phyloP scores from a whole-genome alignment of 2,113 vertebrate genomes.

The Laticauda colubrina region DNA sequence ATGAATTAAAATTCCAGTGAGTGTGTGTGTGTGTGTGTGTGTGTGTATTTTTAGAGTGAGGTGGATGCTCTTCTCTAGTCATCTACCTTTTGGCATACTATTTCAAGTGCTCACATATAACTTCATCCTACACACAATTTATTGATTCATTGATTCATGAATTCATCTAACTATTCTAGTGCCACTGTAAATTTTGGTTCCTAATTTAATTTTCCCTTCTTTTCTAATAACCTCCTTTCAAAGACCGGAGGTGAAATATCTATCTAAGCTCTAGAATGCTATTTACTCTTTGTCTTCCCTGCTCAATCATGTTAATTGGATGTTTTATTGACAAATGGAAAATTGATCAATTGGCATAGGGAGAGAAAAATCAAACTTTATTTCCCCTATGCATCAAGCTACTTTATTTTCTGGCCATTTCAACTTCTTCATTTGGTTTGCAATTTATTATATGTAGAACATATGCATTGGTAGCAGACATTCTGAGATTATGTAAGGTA shows the following conservation, averaged over 20 bases:
- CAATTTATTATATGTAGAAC: neutral
- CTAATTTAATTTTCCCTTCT: neutral
- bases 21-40: no score
- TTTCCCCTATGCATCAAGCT: neutral
- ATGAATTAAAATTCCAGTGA: neutral
- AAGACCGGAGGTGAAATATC: neutral
- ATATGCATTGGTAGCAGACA: neutral
- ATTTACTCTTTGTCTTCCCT: neutral
- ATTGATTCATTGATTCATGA: neutral
- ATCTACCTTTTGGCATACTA: neutral
- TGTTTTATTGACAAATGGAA: neutral
- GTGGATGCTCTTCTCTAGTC: neutral
- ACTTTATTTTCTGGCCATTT: neutral
- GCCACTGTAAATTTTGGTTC: neutral
- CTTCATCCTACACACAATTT: neutral
- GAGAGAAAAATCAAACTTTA: neutral
- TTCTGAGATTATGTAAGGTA: neutral
- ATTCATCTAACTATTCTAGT: neutral
- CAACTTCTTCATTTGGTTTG: neutral
- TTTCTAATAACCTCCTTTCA: neutral
- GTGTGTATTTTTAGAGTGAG: neutral
- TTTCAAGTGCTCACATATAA: neutral
- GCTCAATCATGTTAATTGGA: neutral
- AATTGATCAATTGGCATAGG: neutral
- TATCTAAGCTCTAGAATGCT: neutral